Evolutionary conservation across 1,140 invertebrate genomes (phyloP), one percentile per base, ranked within the genome.

Genomic region (Panagrolaimus sp.): DNA sequence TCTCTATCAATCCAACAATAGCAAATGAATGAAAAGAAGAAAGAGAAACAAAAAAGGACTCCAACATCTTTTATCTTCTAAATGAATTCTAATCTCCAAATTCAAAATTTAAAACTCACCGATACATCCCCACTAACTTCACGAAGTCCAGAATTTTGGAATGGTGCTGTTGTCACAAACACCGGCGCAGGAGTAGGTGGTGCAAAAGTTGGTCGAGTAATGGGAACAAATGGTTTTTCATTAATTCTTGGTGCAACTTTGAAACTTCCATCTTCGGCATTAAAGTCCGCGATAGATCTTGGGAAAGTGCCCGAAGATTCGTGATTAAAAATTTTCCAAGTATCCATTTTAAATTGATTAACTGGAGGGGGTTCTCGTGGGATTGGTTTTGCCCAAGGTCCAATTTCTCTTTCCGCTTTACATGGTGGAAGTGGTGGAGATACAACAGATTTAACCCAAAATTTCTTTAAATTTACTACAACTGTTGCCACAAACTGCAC

Each of bases 401-500:
- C 65, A 13, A 16, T 13, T 20, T 78, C 65, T 11, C 72, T 47
- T 38, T 73, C 67, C 16, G 71, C 20, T 27, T 44, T 46, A 45
- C 77, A 79, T 11, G 70, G 61, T 65, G 74, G 69, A 46, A 81
- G 11, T 44, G 79, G 62, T 61, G 72, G 72, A n/a, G 74, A 77
- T 5, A 78, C n/a, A 23, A 76, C 73, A 25, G 75, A 69, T 63
- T 70, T 78, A 27, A 81, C 79, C 79, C 79, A 81, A 73, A 81
- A 81, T 44, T 68, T 25, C 5, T 73, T 70, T 62, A 81, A 72
- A 43, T 74, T 69, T 11, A 79, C 66, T 9, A 83, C 79, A 1
- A 81, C 79, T 16, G 79, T 83, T 9, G 81, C 79, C 78, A 79
- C 78, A 67, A 79, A 79, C 63, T 79, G 78, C 2, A 79, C 74